Evolutionary conservation across 2,113 vertebrate species (phyloP).

Genomic region (Pollimyrus isidori): DNA sequence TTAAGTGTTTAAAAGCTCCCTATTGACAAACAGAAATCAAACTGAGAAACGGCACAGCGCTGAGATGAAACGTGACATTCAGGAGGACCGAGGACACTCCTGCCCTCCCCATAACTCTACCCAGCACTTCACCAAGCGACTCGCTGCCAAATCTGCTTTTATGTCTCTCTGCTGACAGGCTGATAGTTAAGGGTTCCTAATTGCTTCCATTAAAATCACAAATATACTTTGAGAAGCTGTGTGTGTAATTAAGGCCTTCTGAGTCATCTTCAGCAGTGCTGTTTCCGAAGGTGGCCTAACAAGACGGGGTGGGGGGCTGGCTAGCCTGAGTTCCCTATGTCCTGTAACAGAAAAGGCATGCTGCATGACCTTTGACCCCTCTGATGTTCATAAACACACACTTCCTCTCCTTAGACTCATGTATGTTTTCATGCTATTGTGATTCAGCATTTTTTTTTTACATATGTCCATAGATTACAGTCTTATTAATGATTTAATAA

Average conservation of each 20-base stretch:
- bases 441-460: background rate
- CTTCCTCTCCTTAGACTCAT: background rate
- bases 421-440: background rate
- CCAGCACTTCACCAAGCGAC: background rate
- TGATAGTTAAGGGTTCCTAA: conserved; percentile 9
- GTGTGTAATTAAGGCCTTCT: conserved; percentile 1
- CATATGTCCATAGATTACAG: background rate
- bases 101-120: background rate
- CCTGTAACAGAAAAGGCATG: background rate
- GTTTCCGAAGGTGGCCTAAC: background rate
- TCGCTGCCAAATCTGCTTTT: background rate
- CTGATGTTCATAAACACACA: background rate
- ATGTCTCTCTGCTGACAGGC: conserved; percentile 11
- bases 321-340: background rate
- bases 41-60: background rate
- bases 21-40: background rate
- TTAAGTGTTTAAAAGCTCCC: background rate
- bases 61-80: background rate
- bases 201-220: conserved; percentile 18
- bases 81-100: background rate
- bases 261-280: background rate
- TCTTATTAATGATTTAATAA: background rate
- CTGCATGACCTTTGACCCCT: background rate
- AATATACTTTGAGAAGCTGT: background rate
- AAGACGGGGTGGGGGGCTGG: background rate